phyloP scores from a whole-genome alignment of 2,888 invertebrate species.

The Acrocyrtus sp. region DNA sequence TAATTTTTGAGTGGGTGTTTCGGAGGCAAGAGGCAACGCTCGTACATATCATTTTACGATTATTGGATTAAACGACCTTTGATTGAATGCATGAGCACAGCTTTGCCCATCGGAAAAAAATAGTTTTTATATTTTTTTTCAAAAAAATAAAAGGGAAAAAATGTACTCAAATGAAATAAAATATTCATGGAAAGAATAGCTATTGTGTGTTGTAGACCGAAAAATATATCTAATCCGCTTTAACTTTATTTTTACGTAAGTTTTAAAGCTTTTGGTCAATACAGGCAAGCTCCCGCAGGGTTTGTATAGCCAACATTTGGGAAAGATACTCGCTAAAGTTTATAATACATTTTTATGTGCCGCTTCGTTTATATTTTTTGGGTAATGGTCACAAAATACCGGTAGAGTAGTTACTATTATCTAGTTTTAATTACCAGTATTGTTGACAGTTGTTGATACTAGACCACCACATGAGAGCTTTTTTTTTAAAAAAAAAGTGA shows the following conservation, averaged over 20 bases:
- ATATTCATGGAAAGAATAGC: not conserved
- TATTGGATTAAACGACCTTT: slow-evolving; percentile 52
- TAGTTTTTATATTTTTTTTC: not conserved
- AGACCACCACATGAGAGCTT: not conserved
- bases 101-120: slow-evolving; percentile 3
- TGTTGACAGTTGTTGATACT: slow-evolving; percentile 13
- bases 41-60: slow-evolving; percentile 47
- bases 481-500: not conserved
- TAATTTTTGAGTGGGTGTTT: slow-evolving; percentile 8
- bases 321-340: no score
- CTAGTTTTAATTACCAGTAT: slow-evolving; percentile 16
- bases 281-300: slow-evolving; percentile 6
- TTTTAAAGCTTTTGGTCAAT: not conserved
- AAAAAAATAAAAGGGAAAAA: not conserved
- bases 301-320: slow-evolving; percentile 36
- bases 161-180: not conserved
- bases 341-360: no score
- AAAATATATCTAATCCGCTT: not conserved
- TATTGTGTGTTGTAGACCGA: not conserved
- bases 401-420: not conserved
- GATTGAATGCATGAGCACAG: slow-evolving; percentile 3
- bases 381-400: not conserved
- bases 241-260: not conserved
- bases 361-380: not conserved
- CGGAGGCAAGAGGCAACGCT: not conserved